Base-by-base conservation (phyloP, 2,888 invertebrate species). In the Phrixothrix hirtus region DNA sequence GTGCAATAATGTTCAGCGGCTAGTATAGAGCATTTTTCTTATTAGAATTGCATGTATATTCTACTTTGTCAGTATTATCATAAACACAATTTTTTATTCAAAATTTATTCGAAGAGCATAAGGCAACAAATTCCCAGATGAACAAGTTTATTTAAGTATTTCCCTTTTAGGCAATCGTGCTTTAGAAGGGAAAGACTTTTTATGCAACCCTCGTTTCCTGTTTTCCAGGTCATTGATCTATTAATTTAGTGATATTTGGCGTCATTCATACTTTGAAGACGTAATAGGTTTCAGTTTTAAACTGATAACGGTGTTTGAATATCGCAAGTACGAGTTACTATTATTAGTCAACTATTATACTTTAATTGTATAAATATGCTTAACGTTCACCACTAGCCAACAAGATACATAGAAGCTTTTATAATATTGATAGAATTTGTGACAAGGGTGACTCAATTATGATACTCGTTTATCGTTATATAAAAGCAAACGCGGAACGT, bases 11-110 rank as follows among this genome's bases (percentile, higher is more conserved):
- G n/a, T 21, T 21, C 25, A 21, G 7, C 25, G 7, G 7, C 25
- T 5, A 21, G 4, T 7, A 21, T 7, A 21, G 25, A 21, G 25
- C 25, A 21, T 21, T 5, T 5, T 21, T 27, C 9, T 27, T 27
- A 42, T 32, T 42, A 45, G 11, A 11, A 46, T 12, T 21, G 4
- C 3, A 21, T 21, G 4, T 21, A 21, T 21, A 21, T 7, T 3
- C 21, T 7, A 21, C 21, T 21, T 21, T 21, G 21, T 21, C 21
- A 21, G 7, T 7, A 7, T 21, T 21, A 21, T 21, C 21, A 21
- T 21, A 21, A 21, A 21, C 7, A 21, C 7, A 21, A 21, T 3
- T 21, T 21, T 21, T 5, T 21, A 5, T 21, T 21, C 21, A 21
- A n/a, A n/a, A 21, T 21, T 21, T 21, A 21, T 21, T 21, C 21